Evolutionary conservation across 1,140 invertebrate genomes (phyloP), one percentile per base, ranked within the genome.

Genomic region (Philaenus spumarius): DNA sequence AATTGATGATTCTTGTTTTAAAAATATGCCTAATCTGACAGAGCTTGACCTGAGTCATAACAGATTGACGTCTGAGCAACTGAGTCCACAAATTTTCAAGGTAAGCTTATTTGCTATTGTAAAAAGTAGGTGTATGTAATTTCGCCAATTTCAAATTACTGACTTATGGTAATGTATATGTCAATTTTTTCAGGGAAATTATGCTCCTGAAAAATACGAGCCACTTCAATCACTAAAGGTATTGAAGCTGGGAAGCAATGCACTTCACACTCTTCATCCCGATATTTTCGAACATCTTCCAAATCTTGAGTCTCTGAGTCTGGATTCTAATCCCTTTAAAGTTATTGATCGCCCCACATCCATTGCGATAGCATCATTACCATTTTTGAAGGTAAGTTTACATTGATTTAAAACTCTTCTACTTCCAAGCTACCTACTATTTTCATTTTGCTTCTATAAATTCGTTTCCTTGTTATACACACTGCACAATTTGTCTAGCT

Each of bases 231-330:
- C 80, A 1, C 69, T 92, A 64, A 77, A 69, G 17, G 71, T 73
- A 0, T 71, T 92, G 3, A 79, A 80, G 66, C 69, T 91, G 35
- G 80, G 80, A 0, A 66, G 80, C 59, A 89, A 90, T 67, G 67
- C 77, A 14, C 63, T 90, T 2, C 81, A 86, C 60, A 81, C 76
- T 1, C 67, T 90, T 1, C 66, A 88, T 66, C 74, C 76, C 42
- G 83, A 88, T 65, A 26, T 87, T 6, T 91, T 91, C 67, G 82
- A 86, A 58, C 87, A 90, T 64, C 66, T 84, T 9, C 71, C 77
- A 2, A 69, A 78, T 22, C 63, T 93, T 2, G 81, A 81, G 57
- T 74, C 77, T 30, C 71, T 93, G 17, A 77, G 80, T 60, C 68
- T 92, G 0, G 80, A 79, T 37, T 75, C 78, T 6, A 92, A 91